A percentile compares a stretch with the other conserved stretches of the same genome.
These are phyloP conservation scores for Bombus balteatus DNA, from an alignment of 1,140 invertebrate genomes.

Conservation along the genomic window DNA sequence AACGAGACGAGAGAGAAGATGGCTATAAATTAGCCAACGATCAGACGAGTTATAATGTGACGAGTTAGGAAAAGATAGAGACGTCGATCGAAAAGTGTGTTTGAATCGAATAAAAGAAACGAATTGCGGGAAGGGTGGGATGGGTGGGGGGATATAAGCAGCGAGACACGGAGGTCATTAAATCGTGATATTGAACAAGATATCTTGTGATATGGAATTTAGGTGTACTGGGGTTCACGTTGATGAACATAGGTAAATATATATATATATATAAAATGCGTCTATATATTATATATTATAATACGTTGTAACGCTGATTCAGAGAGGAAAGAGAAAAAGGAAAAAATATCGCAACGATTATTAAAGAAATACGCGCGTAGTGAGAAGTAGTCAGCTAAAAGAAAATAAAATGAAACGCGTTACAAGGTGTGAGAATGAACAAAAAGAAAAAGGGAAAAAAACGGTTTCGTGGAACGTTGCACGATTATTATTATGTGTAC, in stretches of 20 bases:
- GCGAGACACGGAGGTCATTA: conserved; percentile 38
- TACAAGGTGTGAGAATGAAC: conserved; percentile 21
- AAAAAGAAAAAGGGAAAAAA: too few species aligned
- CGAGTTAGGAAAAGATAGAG: conserved; percentile 14
- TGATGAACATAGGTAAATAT: conserved; percentile 58
- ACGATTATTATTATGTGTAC: conserved; percentile 5
- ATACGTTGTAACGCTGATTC: conserved; percentile 43
- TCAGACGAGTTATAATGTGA: background rate
- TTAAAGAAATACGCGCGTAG: conserved; percentile 14
- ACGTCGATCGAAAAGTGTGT: background rate
- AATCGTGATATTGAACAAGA: conserved; percentile 74
- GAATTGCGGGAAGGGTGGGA: conserved; percentile 16
- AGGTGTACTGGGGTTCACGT: conserved; percentile 69
- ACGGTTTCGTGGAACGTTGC: conserved; percentile 37
- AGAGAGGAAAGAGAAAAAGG: background rate
- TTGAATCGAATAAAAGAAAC: background rate
- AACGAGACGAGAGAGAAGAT: background rate
- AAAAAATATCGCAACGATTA: conserved; percentile 1
- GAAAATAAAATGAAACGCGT: background rate
- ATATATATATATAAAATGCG: conserved; percentile 22
- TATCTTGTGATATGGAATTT: conserved; percentile 78
- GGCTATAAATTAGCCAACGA: conserved; percentile 19
- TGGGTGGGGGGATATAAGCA: conserved; percentile 22
- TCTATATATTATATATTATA: conserved; percentile 52
- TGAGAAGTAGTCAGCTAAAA: conserved; percentile 25